Evolutionary conservation across 2,113 vertebrate genomes (phyloP).

Genomic region (Microcebus lehilahytsara): DNA sequence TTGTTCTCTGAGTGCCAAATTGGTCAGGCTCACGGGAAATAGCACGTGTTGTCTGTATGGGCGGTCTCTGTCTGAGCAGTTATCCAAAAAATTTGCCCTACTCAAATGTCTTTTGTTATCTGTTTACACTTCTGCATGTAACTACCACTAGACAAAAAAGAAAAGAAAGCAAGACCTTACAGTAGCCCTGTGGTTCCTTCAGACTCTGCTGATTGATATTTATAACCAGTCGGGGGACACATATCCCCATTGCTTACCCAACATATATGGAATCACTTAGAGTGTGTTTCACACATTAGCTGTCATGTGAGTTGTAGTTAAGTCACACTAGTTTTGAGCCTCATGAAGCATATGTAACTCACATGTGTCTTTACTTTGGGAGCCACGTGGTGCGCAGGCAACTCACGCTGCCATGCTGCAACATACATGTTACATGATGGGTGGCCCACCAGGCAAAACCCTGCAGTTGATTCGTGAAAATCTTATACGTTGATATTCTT

Average conservation of each 20-base stretch:
- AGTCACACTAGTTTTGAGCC: no score
- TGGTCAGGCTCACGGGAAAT: conserved; percentile 51
- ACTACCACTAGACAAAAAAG: neutral
- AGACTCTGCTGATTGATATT: neutral
- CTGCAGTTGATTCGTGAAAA: no score
- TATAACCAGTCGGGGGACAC: neutral
- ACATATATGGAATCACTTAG: neutral
- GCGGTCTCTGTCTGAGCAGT: neutral
- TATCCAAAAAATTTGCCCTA: neutral
- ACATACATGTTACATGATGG: no score
- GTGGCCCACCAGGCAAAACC: no score
- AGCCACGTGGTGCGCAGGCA: no score
- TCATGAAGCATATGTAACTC: no score
- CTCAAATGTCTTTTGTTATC: neutral
- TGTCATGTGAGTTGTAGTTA: no score
- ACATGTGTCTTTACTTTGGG: no score
- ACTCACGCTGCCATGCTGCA: no score
- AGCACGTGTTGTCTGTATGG: conserved; percentile 48
- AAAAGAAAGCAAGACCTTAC: neutral
- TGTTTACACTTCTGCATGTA: neutral
- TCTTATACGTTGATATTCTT: no score
- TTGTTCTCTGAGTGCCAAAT: conserved; percentile 42
- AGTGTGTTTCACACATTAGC: neutral
- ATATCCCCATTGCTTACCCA: neutral
- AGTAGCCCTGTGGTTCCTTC: neutral